phyloP scores from a whole-genome alignment of 1,140 invertebrate genomes.

The Papilio xuthus region DNA sequence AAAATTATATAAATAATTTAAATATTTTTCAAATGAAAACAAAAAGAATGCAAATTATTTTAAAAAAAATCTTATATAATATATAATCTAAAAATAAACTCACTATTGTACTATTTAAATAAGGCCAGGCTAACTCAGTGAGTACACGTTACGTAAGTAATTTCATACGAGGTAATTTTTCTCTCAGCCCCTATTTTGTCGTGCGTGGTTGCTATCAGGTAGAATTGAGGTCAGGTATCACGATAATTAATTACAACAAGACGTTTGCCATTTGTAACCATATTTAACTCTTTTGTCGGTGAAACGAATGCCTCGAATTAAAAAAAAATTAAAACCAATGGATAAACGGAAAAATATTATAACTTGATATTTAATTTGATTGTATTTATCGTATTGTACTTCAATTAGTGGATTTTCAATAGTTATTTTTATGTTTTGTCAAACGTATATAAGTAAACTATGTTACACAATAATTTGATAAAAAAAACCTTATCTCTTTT shows the following conservation, averaged over 20 bases:
- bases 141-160: neutral
- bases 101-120: neutral
- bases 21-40: neutral
- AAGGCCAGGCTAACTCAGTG: neutral
- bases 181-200: slow-evolving; percentile 1
- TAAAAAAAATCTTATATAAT: neutral
- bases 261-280: neutral
- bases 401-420: too few relatives aligned
- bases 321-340: too few relatives aligned
- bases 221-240: slow-evolving; percentile 14
- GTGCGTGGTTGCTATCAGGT: slow-evolving; percentile 3
- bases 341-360: too few relatives aligned
- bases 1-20: neutral
- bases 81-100: neutral
- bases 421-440: too few relatives aligned
- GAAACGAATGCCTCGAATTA: neutral
- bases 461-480: too few relatives aligned
- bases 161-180: slow-evolving; percentile 20
- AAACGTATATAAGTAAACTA: too few relatives aligned
- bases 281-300: neutral
- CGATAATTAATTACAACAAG: slow-evolving; percentile 15
- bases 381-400: too few relatives aligned
- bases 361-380: too few relatives aligned
- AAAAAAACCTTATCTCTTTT: neutral
- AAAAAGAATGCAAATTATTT: neutral